Evolutionary conservation across 30 jellyfish, hydroid and myxozoan genomes (phyloP).

Genomic region (Cassiopea andromeda): DNA sequence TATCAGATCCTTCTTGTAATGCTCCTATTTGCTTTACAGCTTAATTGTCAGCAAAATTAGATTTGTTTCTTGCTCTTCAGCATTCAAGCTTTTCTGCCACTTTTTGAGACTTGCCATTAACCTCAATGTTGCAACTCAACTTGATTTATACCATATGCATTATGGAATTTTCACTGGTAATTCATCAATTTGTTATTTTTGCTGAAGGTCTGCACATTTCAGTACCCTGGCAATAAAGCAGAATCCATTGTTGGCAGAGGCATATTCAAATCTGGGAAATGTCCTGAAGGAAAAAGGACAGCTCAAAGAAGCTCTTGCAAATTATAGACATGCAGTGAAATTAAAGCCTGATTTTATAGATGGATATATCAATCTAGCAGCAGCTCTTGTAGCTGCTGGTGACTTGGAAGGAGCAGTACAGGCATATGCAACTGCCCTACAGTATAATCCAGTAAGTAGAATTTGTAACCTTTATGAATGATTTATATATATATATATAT

Average conservation of each 20-base stretch:
- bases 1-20: too few species aligned
- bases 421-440: slow-evolving; percentile 97
- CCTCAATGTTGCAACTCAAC: too few species aligned
- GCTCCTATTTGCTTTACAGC: too few species aligned
- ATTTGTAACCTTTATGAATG: too few species aligned
- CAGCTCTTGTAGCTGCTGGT: slow-evolving; percentile 99
- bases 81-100: too few species aligned
- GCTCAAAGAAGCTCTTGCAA: slow-evolving; percentile 89
- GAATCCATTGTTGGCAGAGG: slow-evolving; percentile 94
- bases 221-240: slow-evolving; percentile 91
- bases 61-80: too few species aligned
- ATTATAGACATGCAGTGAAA: slow-evolving; percentile 94
- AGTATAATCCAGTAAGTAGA: slow-evolving; percentile 91
- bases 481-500: not conserved
- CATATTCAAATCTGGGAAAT: slow-evolving; percentile 94
- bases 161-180: too few species aligned
- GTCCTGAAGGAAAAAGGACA: slow-evolving; percentile 93
- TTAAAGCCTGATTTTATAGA: slow-evolving; percentile 93
- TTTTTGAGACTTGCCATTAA: too few species aligned
- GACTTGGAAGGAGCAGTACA: slow-evolving; percentile 99
- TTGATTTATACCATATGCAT: too few species aligned
- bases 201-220: slow-evolving; percentile 88
- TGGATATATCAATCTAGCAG: slow-evolving; percentile 91
- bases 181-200: not conserved
- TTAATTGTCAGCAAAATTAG: too few species aligned